Evolutionary conservation across 2,797 vertebrate genomes (phyloP).

Genomic region (Sandelia bainsii): DNA sequence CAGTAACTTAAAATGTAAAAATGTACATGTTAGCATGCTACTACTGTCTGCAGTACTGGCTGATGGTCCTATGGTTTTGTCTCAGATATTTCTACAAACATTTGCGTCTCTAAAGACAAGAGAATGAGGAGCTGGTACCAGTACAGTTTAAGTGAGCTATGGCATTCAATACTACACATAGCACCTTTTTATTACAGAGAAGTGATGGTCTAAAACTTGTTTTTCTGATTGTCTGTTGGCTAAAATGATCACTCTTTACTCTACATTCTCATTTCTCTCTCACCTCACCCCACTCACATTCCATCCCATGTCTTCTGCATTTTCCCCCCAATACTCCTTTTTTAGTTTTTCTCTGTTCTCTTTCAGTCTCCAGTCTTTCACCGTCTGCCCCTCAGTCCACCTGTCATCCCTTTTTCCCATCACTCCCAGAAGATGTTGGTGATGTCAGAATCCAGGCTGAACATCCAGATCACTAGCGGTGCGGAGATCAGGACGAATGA

Average conservation of each 20-base stretch:
- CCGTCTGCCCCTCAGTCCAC: background rate
- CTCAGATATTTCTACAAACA: background rate
- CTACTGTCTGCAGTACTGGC: background rate
- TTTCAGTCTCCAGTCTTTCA: background rate
- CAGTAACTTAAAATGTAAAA: background rate
- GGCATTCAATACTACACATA: slow-evolving; percentile 26
- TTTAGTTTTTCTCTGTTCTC: background rate
- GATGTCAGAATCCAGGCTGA: slow-evolving; percentile 88
- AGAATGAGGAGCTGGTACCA: background rate
- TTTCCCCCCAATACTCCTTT: slow-evolving; percentile 5
- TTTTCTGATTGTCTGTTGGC: slow-evolving; percentile 65
- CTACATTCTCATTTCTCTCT: slow-evolving; percentile 1
- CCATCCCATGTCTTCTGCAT: background rate
- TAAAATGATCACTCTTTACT: background rate
- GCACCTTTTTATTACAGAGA: slow-evolving; percentile 32
- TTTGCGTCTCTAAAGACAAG: background rate
- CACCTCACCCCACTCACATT: background rate
- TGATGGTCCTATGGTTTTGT: background rate
- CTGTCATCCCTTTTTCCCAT: background rate
- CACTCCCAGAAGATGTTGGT: slow-evolving; percentile 85
- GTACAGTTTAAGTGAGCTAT: background rate
- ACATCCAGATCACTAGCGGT: slow-evolving; percentile 85
- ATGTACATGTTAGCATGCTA: slow-evolving; percentile 7
- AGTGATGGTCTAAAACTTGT: background rate
- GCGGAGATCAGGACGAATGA: slow-evolving; percentile 80